These are phyloP conservation scores for Tupaia chinensis DNA, from an alignment of 2,113 vertebrate genomes.

Conservation along the genomic window DNA sequence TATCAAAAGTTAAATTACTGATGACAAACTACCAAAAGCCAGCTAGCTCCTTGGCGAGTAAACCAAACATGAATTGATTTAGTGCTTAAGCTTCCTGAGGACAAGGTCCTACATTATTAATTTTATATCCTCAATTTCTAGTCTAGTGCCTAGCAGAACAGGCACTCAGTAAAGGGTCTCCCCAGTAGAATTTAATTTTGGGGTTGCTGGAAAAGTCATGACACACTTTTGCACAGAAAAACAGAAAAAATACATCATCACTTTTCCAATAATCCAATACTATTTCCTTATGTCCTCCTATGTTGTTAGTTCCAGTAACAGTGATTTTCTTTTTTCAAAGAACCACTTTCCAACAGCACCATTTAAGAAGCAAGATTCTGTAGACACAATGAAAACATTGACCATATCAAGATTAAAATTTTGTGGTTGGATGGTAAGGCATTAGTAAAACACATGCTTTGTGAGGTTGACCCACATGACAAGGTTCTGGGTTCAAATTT, in stretches of 20 bases:
- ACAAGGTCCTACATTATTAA: not conserved
- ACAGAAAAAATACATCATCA: too few species aligned
- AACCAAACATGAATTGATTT: not conserved
- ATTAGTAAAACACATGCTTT: too few species aligned
- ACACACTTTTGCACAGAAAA: too few species aligned
- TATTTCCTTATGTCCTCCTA: not conserved
- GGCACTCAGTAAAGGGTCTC: not conserved
- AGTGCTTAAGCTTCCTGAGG: not conserved
- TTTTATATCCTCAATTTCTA: not conserved
- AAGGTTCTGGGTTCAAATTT: too few species aligned
- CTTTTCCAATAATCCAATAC: not conserved
- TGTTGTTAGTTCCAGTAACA: not conserved
- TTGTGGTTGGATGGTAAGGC: too few species aligned
- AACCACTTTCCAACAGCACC: not conserved
- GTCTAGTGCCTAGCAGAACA: not conserved
- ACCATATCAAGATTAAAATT: not conserved
- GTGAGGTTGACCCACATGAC: too few species aligned
- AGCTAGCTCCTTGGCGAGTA: not conserved
- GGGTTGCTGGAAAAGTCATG: too few species aligned
- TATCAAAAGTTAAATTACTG: not conserved
- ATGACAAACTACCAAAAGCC: not conserved
- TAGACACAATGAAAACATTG: constrained; percentile 24
- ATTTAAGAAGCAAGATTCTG: constrained; percentile 14
- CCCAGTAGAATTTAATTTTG: not conserved
- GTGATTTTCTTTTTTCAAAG: not conserved